Evolutionary conservation across 2,888 invertebrate species (phyloP).

Genomic region (Diaphora mendica): DNA sequence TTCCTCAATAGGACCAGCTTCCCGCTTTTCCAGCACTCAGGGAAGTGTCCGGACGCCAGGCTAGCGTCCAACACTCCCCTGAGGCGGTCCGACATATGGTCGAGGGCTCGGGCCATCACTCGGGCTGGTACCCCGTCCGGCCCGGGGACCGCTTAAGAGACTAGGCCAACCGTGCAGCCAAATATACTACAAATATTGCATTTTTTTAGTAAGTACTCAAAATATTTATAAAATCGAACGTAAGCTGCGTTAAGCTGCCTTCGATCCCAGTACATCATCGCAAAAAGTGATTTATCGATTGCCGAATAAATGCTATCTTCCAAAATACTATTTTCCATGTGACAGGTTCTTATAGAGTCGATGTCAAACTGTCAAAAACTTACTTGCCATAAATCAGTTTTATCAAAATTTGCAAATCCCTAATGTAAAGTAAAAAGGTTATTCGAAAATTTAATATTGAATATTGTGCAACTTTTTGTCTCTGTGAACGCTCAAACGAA

Average conservation of each 20-base stretch:
- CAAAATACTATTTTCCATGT: background rate
- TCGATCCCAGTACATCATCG: background rate
- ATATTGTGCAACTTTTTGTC: background rate
- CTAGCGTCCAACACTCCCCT: no score
- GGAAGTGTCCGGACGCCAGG: no score
- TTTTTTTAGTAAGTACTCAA: background rate
- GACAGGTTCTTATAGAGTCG: background rate
- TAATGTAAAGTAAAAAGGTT: background rate
- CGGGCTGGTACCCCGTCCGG: no score
- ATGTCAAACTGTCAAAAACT: background rate
- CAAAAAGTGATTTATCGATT: background rate
- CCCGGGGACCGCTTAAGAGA: no score
- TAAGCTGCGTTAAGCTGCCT: background rate
- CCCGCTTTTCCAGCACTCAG: no score
- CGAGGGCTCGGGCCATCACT: no score
- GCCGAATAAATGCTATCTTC: background rate
- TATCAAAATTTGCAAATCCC: background rate
- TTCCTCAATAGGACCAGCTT: no score
- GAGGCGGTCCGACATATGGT: no score
- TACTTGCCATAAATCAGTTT: background rate
- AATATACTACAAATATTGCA: background rate
- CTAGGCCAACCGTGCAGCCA: no score
- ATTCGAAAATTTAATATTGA: background rate
- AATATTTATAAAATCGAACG: no score
- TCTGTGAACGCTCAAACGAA: background rate